Percentiles rank a stretch among this genome's conserved stretches.
Evolutionary conservation across 2,888 invertebrate species (phyloP).

Genomic region (Sesamia inferens): DNA sequence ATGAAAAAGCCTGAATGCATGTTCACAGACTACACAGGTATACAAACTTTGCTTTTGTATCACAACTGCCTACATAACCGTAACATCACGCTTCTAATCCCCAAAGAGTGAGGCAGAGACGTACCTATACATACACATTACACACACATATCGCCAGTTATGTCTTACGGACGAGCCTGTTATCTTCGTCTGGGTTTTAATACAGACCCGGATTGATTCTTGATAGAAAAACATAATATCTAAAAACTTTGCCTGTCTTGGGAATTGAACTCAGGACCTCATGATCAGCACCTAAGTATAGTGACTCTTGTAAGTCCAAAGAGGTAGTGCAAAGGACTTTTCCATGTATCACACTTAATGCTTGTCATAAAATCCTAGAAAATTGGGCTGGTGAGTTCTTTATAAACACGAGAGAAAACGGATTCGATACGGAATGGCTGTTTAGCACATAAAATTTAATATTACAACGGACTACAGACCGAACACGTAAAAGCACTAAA

Average conservation of each 20-base stretch:
- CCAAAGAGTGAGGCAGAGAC: too few species aligned
- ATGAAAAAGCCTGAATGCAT: constrained; percentile 13
- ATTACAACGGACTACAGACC: constrained; percentile 45
- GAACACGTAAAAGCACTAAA: constrained; percentile 70
- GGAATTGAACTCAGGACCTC: background rate
- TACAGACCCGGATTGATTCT: background rate
- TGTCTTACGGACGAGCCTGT: background rate
- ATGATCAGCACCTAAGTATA: background rate
- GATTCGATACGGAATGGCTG: constrained; percentile 36
- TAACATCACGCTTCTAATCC: background rate
- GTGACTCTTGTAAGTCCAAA: background rate
- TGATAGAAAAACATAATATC: background rate
- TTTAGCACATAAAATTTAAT: constrained; percentile 58
- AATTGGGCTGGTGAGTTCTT: constrained; percentile 4
- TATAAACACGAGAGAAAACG: constrained; percentile 25
- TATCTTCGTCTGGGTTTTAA: background rate
- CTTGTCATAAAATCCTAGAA: constrained; percentile 16
- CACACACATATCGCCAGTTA: background rate
- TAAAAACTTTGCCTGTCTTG: background rate
- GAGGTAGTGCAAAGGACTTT: background rate
- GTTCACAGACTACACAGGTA: constrained; percentile 1
- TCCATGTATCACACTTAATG: background rate
- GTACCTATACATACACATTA: background rate
- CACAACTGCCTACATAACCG: background rate
- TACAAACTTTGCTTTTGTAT: constrained; percentile 22